These are phyloP conservation scores for Platycheirus albimanus DNA, from an alignment of 2,888 invertebrate species.

Conservation along the genomic window DNA sequence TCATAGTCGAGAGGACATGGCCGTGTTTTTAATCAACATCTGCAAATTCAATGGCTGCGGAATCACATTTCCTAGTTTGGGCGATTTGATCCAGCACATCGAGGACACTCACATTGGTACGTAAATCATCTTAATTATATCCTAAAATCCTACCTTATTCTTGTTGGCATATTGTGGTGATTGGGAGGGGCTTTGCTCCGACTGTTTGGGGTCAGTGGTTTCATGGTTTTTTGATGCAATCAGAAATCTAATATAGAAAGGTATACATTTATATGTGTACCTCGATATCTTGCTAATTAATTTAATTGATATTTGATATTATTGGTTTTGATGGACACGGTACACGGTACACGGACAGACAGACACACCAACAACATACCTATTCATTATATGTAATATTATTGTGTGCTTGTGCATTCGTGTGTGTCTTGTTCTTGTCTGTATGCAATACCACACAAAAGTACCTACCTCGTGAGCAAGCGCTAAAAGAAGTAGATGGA, in stretches of 20 bases:
- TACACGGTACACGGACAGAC: conserved; percentile 1
- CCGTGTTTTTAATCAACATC: conserved; percentile 94
- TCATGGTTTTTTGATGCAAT: conserved; percentile 39
- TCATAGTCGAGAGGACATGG: conserved; percentile 86
- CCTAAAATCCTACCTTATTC: neutral
- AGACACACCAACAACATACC: too few relatives aligned
- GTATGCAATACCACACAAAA: conserved; percentile 24
- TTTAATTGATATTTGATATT: conserved; percentile 73
- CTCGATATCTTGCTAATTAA: conserved; percentile 68
- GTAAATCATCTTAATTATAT: conserved; percentile 73
- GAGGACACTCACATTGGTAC: conserved; percentile 94
- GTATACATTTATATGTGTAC: too few relatives aligned
- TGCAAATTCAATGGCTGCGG: conserved; percentile 95
- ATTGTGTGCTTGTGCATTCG: conserved; percentile 36
- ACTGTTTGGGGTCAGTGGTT: conserved; percentile 65
- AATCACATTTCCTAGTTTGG: conserved; percentile 90
- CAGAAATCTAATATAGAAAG: conserved; percentile 12
- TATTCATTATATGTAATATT: too few relatives aligned
- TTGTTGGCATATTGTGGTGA: neutral
- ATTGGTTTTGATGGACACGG: conserved; percentile 52
- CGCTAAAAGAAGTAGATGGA: conserved; percentile 55
- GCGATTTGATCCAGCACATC: conserved; percentile 93
- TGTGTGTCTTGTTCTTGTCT: conserved; percentile 16
- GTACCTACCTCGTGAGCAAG: conserved; percentile 65
- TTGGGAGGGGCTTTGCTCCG: conserved; percentile 58